Evolutionary conservation across 2,888 invertebrate genomes (phyloP).

Genomic region (Pandemis cinnamomeana): DNA sequence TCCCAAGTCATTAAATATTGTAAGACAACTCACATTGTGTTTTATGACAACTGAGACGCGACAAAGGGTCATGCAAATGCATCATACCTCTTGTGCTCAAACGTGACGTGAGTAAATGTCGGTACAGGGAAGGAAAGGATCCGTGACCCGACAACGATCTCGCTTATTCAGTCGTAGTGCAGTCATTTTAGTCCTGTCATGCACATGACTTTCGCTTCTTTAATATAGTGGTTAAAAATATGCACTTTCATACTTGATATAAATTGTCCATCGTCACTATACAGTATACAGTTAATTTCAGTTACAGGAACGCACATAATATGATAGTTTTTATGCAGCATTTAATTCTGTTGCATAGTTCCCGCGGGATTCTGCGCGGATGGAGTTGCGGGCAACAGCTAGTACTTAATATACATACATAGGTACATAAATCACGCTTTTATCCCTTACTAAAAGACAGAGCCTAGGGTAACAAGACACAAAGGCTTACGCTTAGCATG

Average conservation of each 20-base stretch:
- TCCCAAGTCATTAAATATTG: neutral
- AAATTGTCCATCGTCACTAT: too few species aligned
- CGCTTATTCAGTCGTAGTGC: constrained; percentile 5
- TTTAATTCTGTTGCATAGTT: too few species aligned
- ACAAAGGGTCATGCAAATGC: constrained; percentile 35
- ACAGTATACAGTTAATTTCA: too few species aligned
- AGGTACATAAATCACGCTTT: too few species aligned
- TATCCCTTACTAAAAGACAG: too few species aligned
- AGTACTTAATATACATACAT: too few species aligned
- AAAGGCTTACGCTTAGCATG: too few species aligned
- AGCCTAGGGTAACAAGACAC: too few species aligned
- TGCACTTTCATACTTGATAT: neutral
- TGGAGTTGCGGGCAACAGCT: too few species aligned
- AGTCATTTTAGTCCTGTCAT: constrained; percentile 11
- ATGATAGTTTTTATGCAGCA: too few species aligned
- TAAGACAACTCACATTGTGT: constrained; percentile 1
- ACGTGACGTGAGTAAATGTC: constrained; percentile 36
- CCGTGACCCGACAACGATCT: constrained; percentile 41
- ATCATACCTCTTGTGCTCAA: constrained; percentile 26
- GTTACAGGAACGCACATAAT: too few species aligned
- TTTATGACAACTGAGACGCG: constrained; percentile 28
- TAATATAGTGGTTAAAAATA: constrained; percentile 18
- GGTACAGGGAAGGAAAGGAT: constrained; percentile 12
- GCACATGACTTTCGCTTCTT: constrained; percentile 21
- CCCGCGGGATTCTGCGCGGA: too few species aligned